Evolutionary conservation across 2,113 vertebrate species (phyloP).

Genomic region (Cathartes aura): DNA sequence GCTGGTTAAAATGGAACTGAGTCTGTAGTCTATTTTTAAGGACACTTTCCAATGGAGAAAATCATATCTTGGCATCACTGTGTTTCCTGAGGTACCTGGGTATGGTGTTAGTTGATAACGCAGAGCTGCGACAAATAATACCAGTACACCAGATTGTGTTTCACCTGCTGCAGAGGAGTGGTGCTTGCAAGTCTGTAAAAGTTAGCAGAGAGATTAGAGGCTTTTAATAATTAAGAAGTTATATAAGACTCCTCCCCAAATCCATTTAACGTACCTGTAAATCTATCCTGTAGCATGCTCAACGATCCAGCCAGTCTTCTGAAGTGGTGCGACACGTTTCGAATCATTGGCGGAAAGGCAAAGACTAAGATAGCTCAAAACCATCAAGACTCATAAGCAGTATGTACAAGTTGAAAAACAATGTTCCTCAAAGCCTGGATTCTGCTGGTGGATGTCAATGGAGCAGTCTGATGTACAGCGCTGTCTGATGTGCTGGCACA

Average conservation of each 20-base stretch:
- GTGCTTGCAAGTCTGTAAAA: slow-evolving; percentile 17
- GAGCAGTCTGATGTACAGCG: background rate
- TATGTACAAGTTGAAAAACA: background rate
- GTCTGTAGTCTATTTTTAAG: background rate
- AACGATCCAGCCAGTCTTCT: accelerated
- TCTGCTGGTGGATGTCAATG: background rate
- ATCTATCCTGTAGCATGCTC: background rate
- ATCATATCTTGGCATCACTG: background rate
- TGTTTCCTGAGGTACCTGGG: background rate
- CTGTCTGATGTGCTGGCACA: background rate
- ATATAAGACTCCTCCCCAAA: slow-evolving; percentile 31
- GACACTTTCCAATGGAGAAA: background rate
- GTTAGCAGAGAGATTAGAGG: slow-evolving; percentile 37
- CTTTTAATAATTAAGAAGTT: slow-evolving; percentile 46
- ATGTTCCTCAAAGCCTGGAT: background rate
- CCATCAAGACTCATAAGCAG: background rate
- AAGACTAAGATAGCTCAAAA: background rate
- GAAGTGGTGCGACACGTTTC: background rate
- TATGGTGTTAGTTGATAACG: background rate
- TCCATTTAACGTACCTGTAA: slow-evolving; percentile 10
- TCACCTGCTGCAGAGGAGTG: background rate
- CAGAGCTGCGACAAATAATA: background rate
- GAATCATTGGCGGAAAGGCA: background rate
- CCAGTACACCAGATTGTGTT: background rate
- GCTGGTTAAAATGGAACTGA: background rate